phyloP scores from a whole-genome alignment of 2,797 vertebrate species.

The Momotus momota region DNA sequence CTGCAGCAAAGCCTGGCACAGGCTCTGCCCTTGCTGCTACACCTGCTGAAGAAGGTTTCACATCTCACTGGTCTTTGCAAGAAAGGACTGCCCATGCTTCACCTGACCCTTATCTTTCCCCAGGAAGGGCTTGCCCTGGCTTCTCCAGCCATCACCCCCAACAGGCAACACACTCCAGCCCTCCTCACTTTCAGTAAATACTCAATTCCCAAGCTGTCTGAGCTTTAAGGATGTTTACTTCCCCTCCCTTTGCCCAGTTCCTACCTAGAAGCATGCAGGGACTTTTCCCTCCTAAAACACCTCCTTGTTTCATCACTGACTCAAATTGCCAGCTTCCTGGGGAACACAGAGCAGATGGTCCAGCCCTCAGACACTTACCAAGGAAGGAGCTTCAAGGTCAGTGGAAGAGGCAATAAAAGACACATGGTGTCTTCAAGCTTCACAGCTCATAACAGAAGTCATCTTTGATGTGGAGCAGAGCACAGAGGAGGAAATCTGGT shows the following conservation, averaged over 20 bases:
- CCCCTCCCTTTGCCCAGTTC: neutral
- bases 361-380: neutral
- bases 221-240: neutral
- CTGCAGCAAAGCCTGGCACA: neutral
- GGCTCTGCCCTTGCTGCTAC: neutral
- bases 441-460: conserved; percentile 1
- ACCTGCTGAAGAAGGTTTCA: neutral
- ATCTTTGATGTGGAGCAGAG: neutral
- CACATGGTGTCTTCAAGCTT: conserved; percentile 38
- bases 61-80: neutral
- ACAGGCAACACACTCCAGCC: neutral
- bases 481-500: neutral
- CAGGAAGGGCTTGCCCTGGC: neutral
- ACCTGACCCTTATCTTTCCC: neutral
- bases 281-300: neutral
- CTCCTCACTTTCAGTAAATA: neutral
- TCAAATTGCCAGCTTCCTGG: conserved; percentile 24
- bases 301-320: neutral
- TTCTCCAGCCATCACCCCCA: neutral
- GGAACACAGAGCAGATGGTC: conserved; percentile 17
- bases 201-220: neutral
- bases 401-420: conserved; percentile 7
- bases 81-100: neutral
- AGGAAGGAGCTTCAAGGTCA: conserved; percentile 37
- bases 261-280: neutral